Conservation (phyloP, 1,140 invertebrate genomes). For the Phenacoccus solenopsis region DNA sequence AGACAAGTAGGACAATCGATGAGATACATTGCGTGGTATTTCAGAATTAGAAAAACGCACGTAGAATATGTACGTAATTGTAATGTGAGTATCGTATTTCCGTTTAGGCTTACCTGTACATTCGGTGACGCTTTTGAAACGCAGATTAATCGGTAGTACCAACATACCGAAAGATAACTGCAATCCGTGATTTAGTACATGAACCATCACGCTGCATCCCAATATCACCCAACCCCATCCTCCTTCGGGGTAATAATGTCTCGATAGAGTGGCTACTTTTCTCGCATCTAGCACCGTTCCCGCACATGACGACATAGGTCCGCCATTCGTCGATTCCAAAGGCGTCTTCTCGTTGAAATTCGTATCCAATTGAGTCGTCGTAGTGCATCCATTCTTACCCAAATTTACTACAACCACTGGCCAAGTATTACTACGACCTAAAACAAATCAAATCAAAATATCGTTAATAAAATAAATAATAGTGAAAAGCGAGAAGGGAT, state of each 20-base stretch:
- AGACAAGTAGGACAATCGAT: no score
- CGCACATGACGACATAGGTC: not conserved
- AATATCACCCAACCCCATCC: slow-evolving; percentile 50
- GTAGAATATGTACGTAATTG: not conserved
- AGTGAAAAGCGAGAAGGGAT: no score
- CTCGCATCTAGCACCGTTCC: slow-evolving; percentile 28
- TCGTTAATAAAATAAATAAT: no score
- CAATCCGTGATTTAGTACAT: slow-evolving; percentile 37
- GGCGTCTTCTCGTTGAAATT: slow-evolving; percentile 14
- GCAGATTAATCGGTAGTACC: slow-evolving; percentile 17
- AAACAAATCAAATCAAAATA: no score
- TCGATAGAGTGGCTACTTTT: slow-evolving; percentile 34
- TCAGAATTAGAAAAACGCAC: not conserved
- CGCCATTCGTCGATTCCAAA: slow-evolving; percentile 7
- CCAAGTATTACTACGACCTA: slow-evolving; percentile 25
- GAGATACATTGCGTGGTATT: no score
- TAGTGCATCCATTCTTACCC: slow-evolving; percentile 14
- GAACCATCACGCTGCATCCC: slow-evolving; percentile 39
- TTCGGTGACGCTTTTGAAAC: slow-evolving; percentile 14
- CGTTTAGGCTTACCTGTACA: slow-evolving; percentile 23
- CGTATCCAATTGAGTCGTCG: not conserved
- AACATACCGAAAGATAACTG: slow-evolving; percentile 31
- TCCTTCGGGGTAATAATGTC: slow-evolving; percentile 48
- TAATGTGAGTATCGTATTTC: not conserved
- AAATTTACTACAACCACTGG: slow-evolving; percentile 25